phyloP scores from a whole-genome alignment of 2,113 vertebrate genomes.

The Oxyura jamaicensis region DNA sequence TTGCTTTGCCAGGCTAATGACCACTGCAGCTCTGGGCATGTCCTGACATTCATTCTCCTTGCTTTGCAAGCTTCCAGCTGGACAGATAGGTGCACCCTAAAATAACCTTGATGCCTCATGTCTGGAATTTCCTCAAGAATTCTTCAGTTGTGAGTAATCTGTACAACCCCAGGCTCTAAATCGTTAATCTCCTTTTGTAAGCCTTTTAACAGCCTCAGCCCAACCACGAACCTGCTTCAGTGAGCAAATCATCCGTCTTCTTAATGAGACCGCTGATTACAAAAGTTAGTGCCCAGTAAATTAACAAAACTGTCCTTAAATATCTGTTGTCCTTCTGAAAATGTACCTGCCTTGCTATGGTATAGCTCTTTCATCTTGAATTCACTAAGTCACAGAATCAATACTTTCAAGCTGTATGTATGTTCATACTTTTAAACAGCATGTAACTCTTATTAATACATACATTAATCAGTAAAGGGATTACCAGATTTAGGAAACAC shows the following conservation, averaged over 20 bases:
- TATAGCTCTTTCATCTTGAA: background rate
- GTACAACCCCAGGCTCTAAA: background rate
- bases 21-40: background rate
- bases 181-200: slow-evolving; percentile 14
- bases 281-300: slow-evolving; percentile 15
- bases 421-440: background rate
- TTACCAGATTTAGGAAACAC: background rate
- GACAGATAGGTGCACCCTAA: slow-evolving; percentile 6
- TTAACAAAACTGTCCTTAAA: slow-evolving; percentile 17
- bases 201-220: slow-evolving; percentile 33
- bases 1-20: background rate
- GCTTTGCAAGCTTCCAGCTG: background rate
- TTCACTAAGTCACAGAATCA: background rate
- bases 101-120: slow-evolving; percentile 23
- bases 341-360: background rate
- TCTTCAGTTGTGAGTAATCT: background rate
- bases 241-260: slow-evolving; percentile 46
- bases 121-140: slow-evolving; percentile 56
- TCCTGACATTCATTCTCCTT: background rate
- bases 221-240: slow-evolving; percentile 5
- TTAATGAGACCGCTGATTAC: slow-evolving; percentile 20
- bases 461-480: background rate
- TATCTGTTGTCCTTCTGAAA: slow-evolving; percentile 13
- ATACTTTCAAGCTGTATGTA: background rate
- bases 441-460: background rate